A percentile compares a stretch with the other conserved stretches of the same genome.
phyloP scores from a whole-genome alignment of 2,888 invertebrate species.

The Lasioglossum lativentre region DNA sequence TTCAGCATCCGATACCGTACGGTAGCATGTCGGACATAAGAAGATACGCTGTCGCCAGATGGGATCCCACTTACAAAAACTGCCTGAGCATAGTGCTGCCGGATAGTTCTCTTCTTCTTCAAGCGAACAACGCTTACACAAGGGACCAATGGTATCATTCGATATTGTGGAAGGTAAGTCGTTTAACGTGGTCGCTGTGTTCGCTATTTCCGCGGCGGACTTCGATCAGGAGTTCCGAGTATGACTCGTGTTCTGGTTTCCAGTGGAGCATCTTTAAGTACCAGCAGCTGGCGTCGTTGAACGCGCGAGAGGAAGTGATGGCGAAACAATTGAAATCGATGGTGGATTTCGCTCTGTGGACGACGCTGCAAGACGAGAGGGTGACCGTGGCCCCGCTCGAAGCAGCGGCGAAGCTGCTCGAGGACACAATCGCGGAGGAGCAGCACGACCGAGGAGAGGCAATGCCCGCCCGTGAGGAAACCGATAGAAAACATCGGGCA shows the following conservation, averaged over 20 bases:
- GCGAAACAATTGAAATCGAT: conserved; percentile 92
- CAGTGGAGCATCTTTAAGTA: conserved; percentile 92
- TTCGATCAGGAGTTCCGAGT: background rate
- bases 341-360: conserved; percentile 91
- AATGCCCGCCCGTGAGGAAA: conserved; percentile 79
- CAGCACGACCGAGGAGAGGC: background rate
- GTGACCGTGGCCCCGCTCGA: conserved; percentile 90
- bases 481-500: conserved; percentile 84
- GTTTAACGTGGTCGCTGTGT: too few relatives aligned
- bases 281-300: conserved; percentile 89
- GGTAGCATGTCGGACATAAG: conserved; percentile 90
- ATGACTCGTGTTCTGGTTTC: conserved; percentile 71
- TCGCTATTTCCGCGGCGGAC: too few relatives aligned
- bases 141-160: conserved; percentile 94
- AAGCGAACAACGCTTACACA: conserved; percentile 92
- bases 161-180: conserved; percentile 90
- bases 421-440: conserved; percentile 82
- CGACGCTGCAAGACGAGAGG: conserved; percentile 91
- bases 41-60: conserved; percentile 89
- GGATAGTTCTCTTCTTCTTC: conserved; percentile 90
- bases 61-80: conserved; percentile 93
- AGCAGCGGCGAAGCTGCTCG: conserved; percentile 90
- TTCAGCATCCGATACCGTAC: conserved; percentile 89
- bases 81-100: conserved; percentile 91
- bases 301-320: conserved; percentile 89